A percentile compares a stretch with the other conserved stretches of the same genome.
Conservation (phyloP, 2,113 vertebrate genomes). For the Cygnus buccinator region DNA sequence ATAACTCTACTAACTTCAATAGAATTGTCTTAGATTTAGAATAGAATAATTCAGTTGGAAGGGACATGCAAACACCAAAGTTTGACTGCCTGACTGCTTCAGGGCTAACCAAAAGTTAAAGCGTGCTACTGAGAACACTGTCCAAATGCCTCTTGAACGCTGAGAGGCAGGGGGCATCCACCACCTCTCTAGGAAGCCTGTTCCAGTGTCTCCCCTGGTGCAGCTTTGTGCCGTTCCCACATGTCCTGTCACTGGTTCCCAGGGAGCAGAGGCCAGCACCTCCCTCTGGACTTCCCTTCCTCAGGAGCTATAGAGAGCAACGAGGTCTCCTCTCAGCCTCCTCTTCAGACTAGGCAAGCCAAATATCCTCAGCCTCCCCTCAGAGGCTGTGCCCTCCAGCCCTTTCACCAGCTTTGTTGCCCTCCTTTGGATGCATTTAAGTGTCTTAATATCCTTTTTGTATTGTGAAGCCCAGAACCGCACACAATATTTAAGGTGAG, state of each 20-base stretch:
- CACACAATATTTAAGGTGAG: not conserved
- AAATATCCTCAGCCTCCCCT: not conserved
- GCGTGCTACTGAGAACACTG: not conserved
- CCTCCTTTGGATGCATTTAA: not conserved
- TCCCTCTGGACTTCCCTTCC: not conserved
- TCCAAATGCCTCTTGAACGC: not conserved
- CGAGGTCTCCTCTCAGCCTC: not conserved
- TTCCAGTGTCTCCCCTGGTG: not conserved
- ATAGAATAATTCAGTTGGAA: not conserved
- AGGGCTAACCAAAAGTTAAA: not conserved
- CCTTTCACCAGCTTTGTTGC: not conserved
- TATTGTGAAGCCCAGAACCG: not conserved
- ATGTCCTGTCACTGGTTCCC: not conserved
- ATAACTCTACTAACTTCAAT: not conserved
- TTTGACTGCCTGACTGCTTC: not conserved
- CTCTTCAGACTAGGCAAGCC: not conserved
- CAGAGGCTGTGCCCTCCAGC: not conserved
- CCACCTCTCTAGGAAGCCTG: not conserved
- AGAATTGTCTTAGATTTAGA: not conserved
- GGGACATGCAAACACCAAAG: not conserved
- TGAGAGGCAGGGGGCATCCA: not conserved
- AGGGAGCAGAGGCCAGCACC: not conserved
- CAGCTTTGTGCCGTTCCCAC: not conserved
- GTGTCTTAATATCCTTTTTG: not conserved
- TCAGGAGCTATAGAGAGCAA: not conserved